These are phyloP conservation scores for Rotaria magnacalcarata DNA, from an alignment of 2,888 invertebrate species.

Conservation along the genomic window DNA sequence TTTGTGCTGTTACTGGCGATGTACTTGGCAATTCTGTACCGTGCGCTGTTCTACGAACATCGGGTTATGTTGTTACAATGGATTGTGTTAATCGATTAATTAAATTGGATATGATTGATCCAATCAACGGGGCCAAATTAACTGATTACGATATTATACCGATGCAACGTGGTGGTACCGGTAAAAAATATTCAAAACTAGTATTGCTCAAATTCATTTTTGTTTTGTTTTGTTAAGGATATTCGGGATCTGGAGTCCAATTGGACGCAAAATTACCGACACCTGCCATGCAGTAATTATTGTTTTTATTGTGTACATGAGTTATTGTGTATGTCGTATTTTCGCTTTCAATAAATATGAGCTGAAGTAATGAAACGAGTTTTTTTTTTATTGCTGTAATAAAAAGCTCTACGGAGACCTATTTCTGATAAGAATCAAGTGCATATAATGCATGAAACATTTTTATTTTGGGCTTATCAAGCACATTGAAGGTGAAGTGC, in stretches of 20 bases:
- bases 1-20: constrained; percentile 95
- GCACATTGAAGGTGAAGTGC: too few relatives aligned
- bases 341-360: not conserved
- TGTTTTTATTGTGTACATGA: not conserved
- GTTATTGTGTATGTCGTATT: not conserved
- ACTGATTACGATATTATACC: constrained; percentile 85
- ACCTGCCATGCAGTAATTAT: constrained; percentile 14
- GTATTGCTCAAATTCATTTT: not conserved
- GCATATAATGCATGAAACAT: too few relatives aligned
- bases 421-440: too few relatives aligned
- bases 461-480: too few relatives aligned
- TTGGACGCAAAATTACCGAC: constrained; percentile 5
- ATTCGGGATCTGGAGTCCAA: constrained; percentile 1
- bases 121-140: constrained; percentile 74
- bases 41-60: constrained; percentile 81
- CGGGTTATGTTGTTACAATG: constrained; percentile 89
- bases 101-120: constrained; percentile 91
- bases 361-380: too few relatives aligned
- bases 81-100: constrained; percentile 93
- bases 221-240: not conserved
- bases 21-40: constrained; percentile 77
- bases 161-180: constrained; percentile 69
- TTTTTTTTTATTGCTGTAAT: too few relatives aligned
- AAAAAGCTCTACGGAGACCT: too few relatives aligned
- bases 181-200: not conserved